Percentiles rank a stretch among this genome's conserved stretches.
These are phyloP conservation scores for Neocloeon triangulifer DNA, from an alignment of 1,140 invertebrate species.

Conservation along the genomic window DNA sequence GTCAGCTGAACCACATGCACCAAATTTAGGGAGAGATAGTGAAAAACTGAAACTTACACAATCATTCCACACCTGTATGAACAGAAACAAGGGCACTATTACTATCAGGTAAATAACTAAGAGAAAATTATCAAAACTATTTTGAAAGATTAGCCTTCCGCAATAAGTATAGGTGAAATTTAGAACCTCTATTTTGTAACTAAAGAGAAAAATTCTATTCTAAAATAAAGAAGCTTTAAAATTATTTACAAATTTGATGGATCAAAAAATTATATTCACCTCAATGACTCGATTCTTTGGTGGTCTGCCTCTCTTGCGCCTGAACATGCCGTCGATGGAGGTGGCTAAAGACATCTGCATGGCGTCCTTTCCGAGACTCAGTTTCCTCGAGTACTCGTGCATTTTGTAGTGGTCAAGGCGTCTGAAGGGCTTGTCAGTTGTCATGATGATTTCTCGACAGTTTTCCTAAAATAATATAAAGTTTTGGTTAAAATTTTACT, in stretches of 20 bases:
- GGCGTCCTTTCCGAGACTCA: conserved; percentile 25
- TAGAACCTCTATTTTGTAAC: too few species aligned
- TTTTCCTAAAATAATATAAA: conserved; percentile 34
- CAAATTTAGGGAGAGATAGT: too few species aligned
- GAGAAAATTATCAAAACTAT: too few species aligned
- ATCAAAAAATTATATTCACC: conserved; percentile 17
- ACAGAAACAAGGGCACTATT: conserved; percentile 7
- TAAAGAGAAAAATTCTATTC: too few species aligned
- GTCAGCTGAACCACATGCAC: too few species aligned
- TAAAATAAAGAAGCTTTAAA: conserved; percentile 3
- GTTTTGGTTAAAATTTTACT: neutral
- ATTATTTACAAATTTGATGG: conserved; percentile 1
- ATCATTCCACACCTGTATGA: conserved; percentile 45
- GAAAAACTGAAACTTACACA: conserved; percentile 44
- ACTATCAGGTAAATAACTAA: neutral
- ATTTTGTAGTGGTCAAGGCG: conserved; percentile 76
- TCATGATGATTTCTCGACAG: conserved; percentile 62
- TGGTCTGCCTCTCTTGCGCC: conserved; percentile 68
- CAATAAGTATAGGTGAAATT: neutral
- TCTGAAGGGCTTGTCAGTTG: conserved; percentile 61
- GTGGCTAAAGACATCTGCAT: conserved; percentile 37
- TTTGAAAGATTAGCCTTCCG: too few species aligned
- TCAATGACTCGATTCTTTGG: conserved; percentile 82
- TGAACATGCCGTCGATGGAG: conserved; percentile 68
- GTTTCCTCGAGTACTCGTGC: conserved; percentile 41